A percentile compares a stretch with the other conserved stretches of the same genome.
phyloP scores from a whole-genome alignment of 2,797 vertebrate species.

The Cercopithecus diana region DNA sequence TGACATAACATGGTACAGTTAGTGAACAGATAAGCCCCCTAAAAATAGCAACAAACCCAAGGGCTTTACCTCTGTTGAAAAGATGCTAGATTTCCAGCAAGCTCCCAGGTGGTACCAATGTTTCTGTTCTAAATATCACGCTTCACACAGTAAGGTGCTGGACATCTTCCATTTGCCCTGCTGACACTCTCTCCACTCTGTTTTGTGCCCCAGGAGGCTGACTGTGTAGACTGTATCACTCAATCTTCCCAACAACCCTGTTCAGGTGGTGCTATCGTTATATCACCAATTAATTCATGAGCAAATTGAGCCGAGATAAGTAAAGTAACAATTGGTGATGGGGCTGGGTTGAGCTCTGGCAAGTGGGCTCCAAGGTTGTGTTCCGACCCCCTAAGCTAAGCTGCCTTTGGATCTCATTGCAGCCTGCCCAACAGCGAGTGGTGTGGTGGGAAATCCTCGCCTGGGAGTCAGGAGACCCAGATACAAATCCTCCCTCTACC shows the following conservation, averaged over 20 bases:
- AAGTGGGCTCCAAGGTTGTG: not conserved
- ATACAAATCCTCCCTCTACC: not conserved
- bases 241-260: not conserved
- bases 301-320: not conserved
- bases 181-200: not conserved
- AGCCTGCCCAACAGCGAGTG: not conserved
- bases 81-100: not conserved
- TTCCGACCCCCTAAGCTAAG: not conserved
- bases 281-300: not conserved
- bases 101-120: not conserved
- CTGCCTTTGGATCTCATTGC: not conserved
- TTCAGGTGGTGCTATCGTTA: not conserved
- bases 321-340: not conserved
- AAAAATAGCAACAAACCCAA: not conserved
- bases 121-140: not conserved
- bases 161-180: not conserved
- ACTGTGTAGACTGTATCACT: not conserved
- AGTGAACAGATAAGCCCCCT: not conserved
- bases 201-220: not conserved
- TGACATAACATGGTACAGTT: not conserved
- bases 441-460: not conserved
- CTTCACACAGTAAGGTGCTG: not conserved
- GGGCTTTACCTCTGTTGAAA: not conserved
- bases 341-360: not conserved
- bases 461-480: not conserved